Evolutionary conservation across 1,140 invertebrate species (phyloP), one percentile per base, ranked within the genome.

Genomic region (Formica exsecta): DNA sequence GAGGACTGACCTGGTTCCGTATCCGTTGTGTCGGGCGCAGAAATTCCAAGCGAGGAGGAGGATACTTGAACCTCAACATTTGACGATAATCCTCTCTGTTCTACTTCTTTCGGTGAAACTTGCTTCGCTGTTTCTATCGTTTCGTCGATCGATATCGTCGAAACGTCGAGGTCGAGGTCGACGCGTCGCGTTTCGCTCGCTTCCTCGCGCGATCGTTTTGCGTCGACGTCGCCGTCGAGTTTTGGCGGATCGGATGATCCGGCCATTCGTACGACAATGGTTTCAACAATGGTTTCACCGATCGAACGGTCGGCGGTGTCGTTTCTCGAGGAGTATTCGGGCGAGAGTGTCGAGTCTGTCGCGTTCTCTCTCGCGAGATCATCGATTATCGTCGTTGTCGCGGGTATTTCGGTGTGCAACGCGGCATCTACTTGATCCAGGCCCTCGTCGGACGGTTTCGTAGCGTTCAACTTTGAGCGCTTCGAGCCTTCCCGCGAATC

Each of bases 1-100:
- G 54, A 62, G 68, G 68, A 36, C 25, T 70, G 79, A 83, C 79
- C 79, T 44, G 54, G 29, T 83, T 83, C 38, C 79, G 51, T 41
- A 41, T 44, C 70, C 25, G n/a, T 74, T 48, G 68, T 36, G 54
- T 83, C 54, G 59, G 61, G 38, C 79, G 29, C 54, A 73, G 38
- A 59, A 81, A 19, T 61, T 83, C 5, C 38, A 5, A 2, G 19
- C 54, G 68, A 74, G 13, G 66, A 74, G 7, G 38, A 83, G 79
- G 68, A 61, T 25, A n/a, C 79, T 83, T 73, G 41, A 74, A 25
- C 51, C 54, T 22, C 51, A n/a, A 19, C 38, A 74, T 62, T 83
- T 41, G 38, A 13, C 16, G n/a, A 83, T 36, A 70, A 48, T 61
- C 66, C 61, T 61, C 32, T 57, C 25, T 29, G 66, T 74, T 13